A percentile compares a stretch with the other conserved stretches of the same genome.
phyloP scores from a whole-genome alignment of 2,113 vertebrate species.

The Oxyruncus cristatus region DNA sequence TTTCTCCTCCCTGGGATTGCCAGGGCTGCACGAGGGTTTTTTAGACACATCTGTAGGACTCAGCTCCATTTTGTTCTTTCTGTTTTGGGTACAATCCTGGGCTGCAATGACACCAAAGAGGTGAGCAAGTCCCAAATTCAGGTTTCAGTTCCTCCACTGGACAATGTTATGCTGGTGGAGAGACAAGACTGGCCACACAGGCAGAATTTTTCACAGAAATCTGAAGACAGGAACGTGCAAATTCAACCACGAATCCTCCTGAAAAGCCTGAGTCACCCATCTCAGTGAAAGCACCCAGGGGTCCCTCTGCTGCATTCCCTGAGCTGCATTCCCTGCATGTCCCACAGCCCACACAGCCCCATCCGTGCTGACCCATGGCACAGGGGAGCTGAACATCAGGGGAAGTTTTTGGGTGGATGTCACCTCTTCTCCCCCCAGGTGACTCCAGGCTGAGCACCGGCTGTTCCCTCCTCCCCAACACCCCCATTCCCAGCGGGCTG shows the following conservation, averaged over 20 bases:
- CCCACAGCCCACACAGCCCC: neutral
- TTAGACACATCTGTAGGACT: neutral
- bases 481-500: neutral
- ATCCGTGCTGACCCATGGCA: neutral
- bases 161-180: neutral
- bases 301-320: neutral
- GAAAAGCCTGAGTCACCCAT: neutral
- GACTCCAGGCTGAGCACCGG: neutral
- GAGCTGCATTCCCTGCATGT: neutral
- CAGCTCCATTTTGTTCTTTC: neutral
- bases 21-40: neutral
- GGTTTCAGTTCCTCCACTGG: neutral
- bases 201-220: neutral
- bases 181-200: neutral
- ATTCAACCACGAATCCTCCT: neutral
- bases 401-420: fast-evolving
- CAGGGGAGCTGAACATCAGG: fast-evolving
- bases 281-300: neutral
- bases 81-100: neutral
- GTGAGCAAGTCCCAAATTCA: neutral
- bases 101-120: neutral
- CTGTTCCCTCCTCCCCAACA: neutral
- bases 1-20: neutral
- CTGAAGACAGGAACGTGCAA: neutral
- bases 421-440: neutral